Evolutionary conservation across 2,113 vertebrate species (phyloP), one percentile per base, ranked within the genome.

Genomic region (Vicugna pacos): DNA sequence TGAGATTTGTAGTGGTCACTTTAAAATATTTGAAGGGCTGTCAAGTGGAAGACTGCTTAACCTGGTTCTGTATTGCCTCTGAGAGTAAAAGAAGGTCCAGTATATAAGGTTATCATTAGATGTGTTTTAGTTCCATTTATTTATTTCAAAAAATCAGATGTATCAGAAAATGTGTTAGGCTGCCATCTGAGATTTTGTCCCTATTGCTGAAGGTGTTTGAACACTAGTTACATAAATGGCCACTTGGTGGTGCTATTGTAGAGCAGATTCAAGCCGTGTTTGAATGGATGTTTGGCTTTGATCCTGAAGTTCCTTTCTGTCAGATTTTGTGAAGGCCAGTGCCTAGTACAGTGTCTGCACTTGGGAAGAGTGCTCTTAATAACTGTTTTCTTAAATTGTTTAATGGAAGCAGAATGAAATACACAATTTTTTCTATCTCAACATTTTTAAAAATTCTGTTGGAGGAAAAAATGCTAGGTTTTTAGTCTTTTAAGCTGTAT

Each of bases 161-260:
- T 87, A 26, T 70, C 54, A 60, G 85, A 69, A 95, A 91, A 84
- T 87, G 1, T 26, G 38, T 30, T 95, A n/a, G 30, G 50, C 20
- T 89, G 67, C 6, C 26, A 91, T 93, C n/a, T 42, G 24, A 79
- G 14, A 46, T 76, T 76, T 35, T 0, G 3, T 92, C 83, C 58
- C 35, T 84, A 0, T 85, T 82, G n/a, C 81, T 83, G 6, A 89
- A 83, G 17, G 30, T 56, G 14, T 77, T 91, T 46, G 2, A 83
- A 30, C n/a, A 24, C 16, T 83, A 22, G 19, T 76, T 90, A 15
- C 26, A 30, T n/a, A 67, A 60, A 50, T 1, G 19, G 26, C 88
- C 97, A 96, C 94, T 75, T 96, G 97, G 85, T 96, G 97, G 91
- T 17, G 52, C 80, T 96, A 28, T 96, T 97, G 94, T 94, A 73